Percentiles rank a stretch among this genome's conserved stretches.
These are phyloP conservation scores for Rhagonycha fulva DNA, from an alignment of 2,888 invertebrate species.

Conservation along the genomic window DNA sequence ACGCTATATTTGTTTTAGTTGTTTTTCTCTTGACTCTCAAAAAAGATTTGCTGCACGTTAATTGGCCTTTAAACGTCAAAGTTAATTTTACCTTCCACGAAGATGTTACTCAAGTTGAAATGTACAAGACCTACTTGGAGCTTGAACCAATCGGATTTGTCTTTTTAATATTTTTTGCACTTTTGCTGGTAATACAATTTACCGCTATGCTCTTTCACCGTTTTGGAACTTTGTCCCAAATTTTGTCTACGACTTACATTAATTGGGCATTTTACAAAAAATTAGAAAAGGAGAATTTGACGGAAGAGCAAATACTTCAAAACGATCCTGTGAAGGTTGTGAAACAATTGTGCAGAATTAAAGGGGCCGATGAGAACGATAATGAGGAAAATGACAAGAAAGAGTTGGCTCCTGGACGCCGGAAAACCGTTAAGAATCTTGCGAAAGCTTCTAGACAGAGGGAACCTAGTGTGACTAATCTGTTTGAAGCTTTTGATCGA, in stretches of 20 bases:
- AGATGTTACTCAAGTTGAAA: slow-evolving; percentile 51
- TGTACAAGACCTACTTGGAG: slow-evolving; percentile 64
- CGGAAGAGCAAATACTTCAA: slow-evolving; percentile 81
- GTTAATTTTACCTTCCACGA: slow-evolving; percentile 50
- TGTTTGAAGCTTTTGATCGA: slow-evolving; percentile 43
- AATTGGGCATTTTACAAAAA: slow-evolving; percentile 43
- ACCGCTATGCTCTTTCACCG: slow-evolving; percentile 77
- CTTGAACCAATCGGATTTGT: slow-evolving; percentile 76
- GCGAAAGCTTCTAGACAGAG: slow-evolving; percentile 46
- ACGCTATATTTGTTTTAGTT: slow-evolving; percentile 75
- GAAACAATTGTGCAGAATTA: slow-evolving; percentile 79
- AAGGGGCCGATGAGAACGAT: slow-evolving; percentile 72
- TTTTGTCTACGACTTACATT: slow-evolving; percentile 70
- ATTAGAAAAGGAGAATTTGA: slow-evolving; percentile 65
- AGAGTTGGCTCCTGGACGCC: slow-evolving; percentile 74
- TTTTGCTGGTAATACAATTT: slow-evolving; percentile 72
- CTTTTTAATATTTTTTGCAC: slow-evolving; percentile 73
- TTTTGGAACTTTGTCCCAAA: slow-evolving; percentile 74
- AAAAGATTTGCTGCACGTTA: slow-evolving; percentile 68
- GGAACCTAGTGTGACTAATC: slow-evolving; percentile 37
- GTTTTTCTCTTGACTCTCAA: slow-evolving; percentile 75
- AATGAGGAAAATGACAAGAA: slow-evolving; percentile 82
- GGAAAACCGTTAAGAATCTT: slow-evolving; percentile 85
- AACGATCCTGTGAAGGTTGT: slow-evolving; percentile 91
- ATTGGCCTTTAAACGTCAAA: slow-evolving; percentile 69